phyloP scores from a whole-genome alignment of 2,888 invertebrate genomes.

The Standfussiana lucernea region DNA sequence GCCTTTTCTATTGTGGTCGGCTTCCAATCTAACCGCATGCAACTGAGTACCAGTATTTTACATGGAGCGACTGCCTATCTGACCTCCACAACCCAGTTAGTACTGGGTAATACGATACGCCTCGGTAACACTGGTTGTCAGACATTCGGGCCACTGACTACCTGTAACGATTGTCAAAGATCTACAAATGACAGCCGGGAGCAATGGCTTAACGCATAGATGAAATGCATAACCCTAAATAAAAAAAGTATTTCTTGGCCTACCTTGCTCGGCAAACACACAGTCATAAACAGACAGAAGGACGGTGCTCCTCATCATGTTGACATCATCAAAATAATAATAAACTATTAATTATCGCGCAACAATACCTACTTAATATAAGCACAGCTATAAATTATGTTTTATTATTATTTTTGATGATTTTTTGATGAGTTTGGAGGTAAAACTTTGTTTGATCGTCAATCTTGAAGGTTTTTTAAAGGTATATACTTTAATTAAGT shows the following conservation, averaged over 20 bases:
- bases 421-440: background rate
- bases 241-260: background rate
- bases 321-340: conserved; percentile 21
- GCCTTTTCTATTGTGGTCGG: background rate
- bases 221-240: background rate
- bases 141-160: background rate
- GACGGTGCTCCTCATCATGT: background rate
- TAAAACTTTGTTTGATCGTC: background rate
- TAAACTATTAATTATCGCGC: background rate
- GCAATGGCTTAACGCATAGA: background rate
- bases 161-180: background rate
- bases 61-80: background rate
- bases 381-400: conserved; percentile 20
- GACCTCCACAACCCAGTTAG: background rate
- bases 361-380: conserved; percentile 45
- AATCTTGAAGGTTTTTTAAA: conserved; percentile 1
- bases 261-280: background rate
- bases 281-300: background rate
- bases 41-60: background rate
- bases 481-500: background rate
- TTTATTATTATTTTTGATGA: background rate
- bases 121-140: background rate
- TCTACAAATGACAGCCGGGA: background rate
- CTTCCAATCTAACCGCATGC: background rate
- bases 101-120: background rate